These are phyloP conservation scores for Pampusana beccarii DNA, from an alignment of 2,113 vertebrate species.

Conservation along the genomic window DNA sequence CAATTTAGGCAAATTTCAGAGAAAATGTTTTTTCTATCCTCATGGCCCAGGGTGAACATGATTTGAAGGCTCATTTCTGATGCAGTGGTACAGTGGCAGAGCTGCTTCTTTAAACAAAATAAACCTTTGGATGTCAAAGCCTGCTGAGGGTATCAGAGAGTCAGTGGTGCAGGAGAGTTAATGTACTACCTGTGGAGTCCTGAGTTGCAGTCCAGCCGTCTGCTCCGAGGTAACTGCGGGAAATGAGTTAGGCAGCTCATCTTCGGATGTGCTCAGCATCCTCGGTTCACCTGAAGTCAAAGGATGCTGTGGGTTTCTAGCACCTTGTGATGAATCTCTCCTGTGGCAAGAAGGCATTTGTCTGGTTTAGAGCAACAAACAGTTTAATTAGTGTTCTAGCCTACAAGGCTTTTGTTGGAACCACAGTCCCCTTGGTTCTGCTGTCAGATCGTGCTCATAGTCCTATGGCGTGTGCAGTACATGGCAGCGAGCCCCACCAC, in stretches of 20 bases:
- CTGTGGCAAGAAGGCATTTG: neutral
- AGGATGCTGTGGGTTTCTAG: neutral
- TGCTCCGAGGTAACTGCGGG: neutral
- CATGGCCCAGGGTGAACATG: neutral
- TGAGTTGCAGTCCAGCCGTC: neutral
- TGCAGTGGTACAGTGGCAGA: neutral
- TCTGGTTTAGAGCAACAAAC: neutral
- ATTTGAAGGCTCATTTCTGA: slow-evolving; percentile 7
- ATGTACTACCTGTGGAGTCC: neutral
- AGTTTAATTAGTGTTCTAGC: neutral
- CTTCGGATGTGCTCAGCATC: neutral
- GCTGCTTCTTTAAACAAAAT: neutral
- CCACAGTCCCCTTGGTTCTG: neutral
- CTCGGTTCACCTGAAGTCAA: neutral
- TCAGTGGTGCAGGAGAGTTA: neutral
- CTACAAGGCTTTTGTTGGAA: neutral
- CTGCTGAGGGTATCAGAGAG: neutral
- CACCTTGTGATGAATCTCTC: neutral
- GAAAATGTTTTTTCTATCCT: neutral
- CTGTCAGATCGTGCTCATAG: neutral
- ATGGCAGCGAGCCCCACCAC: neutral
- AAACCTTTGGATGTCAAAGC: neutral
- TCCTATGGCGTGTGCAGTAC: neutral
- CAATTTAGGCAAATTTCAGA: slow-evolving; percentile 1
- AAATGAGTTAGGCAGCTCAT: neutral